Evolutionary conservation across 2,113 vertebrate species (phyloP).

Genomic region (Danio rerio): GRCz12tu NC_133190.1:33773001-33773500

Average conservation of each 20-base stretch:
- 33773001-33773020: conserved; percentile 9
- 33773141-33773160: not conserved
- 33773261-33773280: not conserved
- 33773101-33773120: not conserved
- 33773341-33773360: conserved; percentile 17
- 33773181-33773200: conserved; percentile 8
- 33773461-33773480: not conserved
- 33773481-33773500: not conserved
- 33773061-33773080: not conserved
- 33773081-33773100: not conserved
- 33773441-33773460: not conserved
- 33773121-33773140: not conserved
- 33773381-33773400: conserved; percentile 22
- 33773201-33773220: not conserved
- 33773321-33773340: conserved; percentile 2
- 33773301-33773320: not conserved
- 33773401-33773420: not conserved
- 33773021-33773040: not conserved
- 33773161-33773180: not conserved
- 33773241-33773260: not conserved
- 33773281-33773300: not conserved
- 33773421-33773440: not conserved
- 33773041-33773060: not conserved
- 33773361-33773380: conserved; percentile 41
- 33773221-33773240: not conserved